Conservation (phyloP, 2,797 vertebrate species). For the Sitta carolinensis region DNA sequence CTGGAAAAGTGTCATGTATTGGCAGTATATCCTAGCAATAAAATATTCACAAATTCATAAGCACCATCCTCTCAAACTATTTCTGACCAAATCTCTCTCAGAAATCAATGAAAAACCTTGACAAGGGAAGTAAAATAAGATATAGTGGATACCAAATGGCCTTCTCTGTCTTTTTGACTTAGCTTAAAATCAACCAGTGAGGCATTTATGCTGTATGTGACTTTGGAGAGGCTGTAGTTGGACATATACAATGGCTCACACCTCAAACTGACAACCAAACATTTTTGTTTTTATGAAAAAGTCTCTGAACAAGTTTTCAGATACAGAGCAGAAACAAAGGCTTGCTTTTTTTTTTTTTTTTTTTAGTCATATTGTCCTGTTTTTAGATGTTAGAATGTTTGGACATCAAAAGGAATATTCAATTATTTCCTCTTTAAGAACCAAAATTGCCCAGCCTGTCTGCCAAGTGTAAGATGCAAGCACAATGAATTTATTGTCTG, state of each 20-base stretch:
- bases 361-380: background rate
- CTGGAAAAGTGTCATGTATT: slow-evolving; percentile 14
- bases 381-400: background rate
- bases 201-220: background rate
- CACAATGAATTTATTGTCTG: background rate
- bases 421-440: background rate
- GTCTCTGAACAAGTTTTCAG: background rate
- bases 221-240: background rate
- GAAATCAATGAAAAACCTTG: background rate
- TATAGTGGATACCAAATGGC: background rate
- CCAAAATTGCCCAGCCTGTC: background rate
- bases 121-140: slow-evolving; percentile 10
- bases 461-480: background rate
- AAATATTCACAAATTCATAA: slow-evolving; percentile 24
- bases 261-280: background rate
- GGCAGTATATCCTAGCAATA: slow-evolving; percentile 4
- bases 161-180: background rate
- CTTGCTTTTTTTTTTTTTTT: background rate
- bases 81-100: background rate
- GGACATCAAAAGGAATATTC: background rate
- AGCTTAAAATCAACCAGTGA: background rate
- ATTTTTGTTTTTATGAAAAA: background rate
- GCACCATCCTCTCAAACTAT: background rate
- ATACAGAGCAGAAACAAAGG: background rate
- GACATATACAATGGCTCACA: background rate